Conservation (phyloP, 92 coral and sea anemone species). For the Epizoanthus scotinus region DNA sequence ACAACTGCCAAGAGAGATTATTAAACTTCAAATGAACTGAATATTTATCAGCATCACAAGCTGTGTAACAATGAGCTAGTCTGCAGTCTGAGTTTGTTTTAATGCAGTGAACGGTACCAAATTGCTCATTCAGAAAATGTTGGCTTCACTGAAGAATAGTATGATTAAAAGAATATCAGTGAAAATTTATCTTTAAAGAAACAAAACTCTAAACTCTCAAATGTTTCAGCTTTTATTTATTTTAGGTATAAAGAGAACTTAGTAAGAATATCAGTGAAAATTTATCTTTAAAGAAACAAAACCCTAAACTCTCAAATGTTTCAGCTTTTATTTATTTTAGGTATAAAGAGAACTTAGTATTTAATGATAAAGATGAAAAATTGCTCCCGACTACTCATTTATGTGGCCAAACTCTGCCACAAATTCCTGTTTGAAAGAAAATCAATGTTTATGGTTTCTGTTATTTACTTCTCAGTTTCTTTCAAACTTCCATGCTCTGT, state of each 20-base stretch:
- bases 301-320: not conserved
- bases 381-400: not conserved
- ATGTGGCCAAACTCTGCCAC: not conserved
- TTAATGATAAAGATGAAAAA: not conserved
- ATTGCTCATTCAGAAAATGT: too few species aligned
- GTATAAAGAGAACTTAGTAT: slow-evolving; percentile 1
- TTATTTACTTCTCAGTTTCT: not conserved
- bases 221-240: slow-evolving; percentile 4
- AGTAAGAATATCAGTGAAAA: not conserved
- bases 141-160: not conserved
- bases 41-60: not conserved
- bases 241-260: slow-evolving; percentile 8
- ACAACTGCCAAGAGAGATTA: slow-evolving; percentile 59
- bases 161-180: not conserved
- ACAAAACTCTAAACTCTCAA: not conserved
- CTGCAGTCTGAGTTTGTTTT: not conserved
- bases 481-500: too few species aligned
- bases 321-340: slow-evolving; percentile 16
- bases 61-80: not conserved
- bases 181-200: not conserved
- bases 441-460: not conserved
- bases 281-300: not conserved
- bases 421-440: not conserved
- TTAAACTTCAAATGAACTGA: slow-evolving; percentile 10
- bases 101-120: too few species aligned